Base-by-base conservation (phyloP, 2,113 vertebrate species). In the Rhynchopsitta pachyrhyncha region DNA sequence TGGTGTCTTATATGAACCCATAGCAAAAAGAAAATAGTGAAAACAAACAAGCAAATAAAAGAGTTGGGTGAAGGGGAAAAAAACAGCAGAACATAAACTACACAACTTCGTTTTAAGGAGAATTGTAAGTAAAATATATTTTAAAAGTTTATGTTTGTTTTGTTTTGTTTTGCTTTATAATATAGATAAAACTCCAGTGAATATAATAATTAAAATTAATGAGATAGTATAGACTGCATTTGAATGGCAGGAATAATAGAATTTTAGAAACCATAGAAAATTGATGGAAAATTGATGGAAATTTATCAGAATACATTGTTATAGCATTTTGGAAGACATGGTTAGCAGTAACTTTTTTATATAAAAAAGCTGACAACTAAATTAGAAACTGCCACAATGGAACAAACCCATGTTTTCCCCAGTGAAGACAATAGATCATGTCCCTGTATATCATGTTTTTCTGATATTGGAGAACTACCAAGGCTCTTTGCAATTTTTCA, bases 251-350 rank as follows among this genome's bases (percentile, higher is more conserved):
- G 31, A 64, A 50, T 69, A 22, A 37, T 9, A 50, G 44, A 74
- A 12, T 63, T 82, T 44, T 29, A 64, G 39, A 76, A 83, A 22
- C 7, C 33, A 33, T 22, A 35, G 4, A 66, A 31, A 60, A 55
- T 2, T 4, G 4, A 20, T 35, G 3, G 4, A 66, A 31, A 60
- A 55, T 2, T 4, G 4, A 20, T 35, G 3, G 10, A 57, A 55
- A 66, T 76, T 47, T 75, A 5, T 42, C 14, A 35, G 7, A 53
- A 73, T 29, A 47, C 3, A 8, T 25, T 41, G 3, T 4, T 84
- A 35, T 7, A 42, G 1, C 2, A 29, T 29, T 82, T 28, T 55
- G 70, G 22, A 74, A 44, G 15, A 31, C n/a, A 14, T 37, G 4
- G 1, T 68, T 49, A 39, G 7, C 6, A 55, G 4, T 13, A 20